Base-by-base conservation (phyloP, 2,888 invertebrate genomes). In the Apodemia duryi region DNA sequence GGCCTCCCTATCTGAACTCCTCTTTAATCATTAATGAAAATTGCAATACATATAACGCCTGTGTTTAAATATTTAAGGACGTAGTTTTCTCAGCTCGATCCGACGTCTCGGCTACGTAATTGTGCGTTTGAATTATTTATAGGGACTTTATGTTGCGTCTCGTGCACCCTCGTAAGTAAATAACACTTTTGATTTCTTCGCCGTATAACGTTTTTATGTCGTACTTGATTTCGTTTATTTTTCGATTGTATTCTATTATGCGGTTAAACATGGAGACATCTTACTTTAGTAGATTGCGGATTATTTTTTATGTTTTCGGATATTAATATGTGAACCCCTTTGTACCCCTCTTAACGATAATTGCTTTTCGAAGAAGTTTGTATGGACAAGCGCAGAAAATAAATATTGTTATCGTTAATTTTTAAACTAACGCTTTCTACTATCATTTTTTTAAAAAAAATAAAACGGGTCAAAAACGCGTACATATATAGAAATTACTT, bases 11-110 rank as follows among this genome's bases (percentile, higher is more conserved):
- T 77, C 81, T 81, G 79, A 80, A 83, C 80, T 84, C 80, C 81
- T 78, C 78, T 79, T 90, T 85, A 88, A 85, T 86, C 77, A 86
- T 88, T 90, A 86, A 90, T 88, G 85, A 85, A 88, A 89, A 90
- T 88, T 90, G 88, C 91, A 89, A 89, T 91, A 89, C 87, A 89
- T 89, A 90, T 90, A 89, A 89, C 86, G 84, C 83, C 76, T 78
- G 74, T 74, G 80, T 79, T 90, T 82, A 86, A 91, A 90, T 91
- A 91, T 91, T 90, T 81, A 90, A 76, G 73, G 72, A 73, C 78
- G 82, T 85, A 88, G 89, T 88, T 86, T 84, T 69, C 71, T 68
- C 67, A 67, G 68, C 68, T 68, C 68, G 67, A 72, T 72, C 70
- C 70, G 61, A 68, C 71, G 71, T 71, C 71, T 70, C 79, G 75